Evolutionary conservation across 2,888 invertebrate species (phyloP).

Genomic region (Synergus laeviventris): DNA sequence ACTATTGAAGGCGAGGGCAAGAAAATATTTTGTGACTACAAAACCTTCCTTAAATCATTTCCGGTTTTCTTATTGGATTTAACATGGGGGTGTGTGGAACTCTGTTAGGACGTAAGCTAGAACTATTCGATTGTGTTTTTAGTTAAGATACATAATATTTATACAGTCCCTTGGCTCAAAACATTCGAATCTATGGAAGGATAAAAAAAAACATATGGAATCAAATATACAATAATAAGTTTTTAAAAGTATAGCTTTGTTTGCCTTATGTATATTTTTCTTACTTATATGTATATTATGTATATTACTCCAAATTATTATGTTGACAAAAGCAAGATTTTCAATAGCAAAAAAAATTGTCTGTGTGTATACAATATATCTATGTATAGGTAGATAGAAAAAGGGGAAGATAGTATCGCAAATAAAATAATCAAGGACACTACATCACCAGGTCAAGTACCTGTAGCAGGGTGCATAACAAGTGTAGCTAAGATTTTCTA

Average conservation of each 20-base stretch:
- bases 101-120: neutral
- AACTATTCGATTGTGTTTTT: neutral
- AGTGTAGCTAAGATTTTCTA: conserved; percentile 1
- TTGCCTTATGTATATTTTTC: too few species aligned
- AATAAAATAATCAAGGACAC: conserved; percentile 12
- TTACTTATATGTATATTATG: too few species aligned
- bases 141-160: conserved; percentile 18
- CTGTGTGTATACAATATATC: too few species aligned
- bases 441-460: conserved; percentile 23
- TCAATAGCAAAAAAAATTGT: too few species aligned
- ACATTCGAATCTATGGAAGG: neutral
- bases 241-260: too few species aligned
- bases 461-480: conserved; percentile 32
- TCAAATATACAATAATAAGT: neutral
- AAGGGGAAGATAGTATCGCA: neutral
- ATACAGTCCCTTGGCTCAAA: neutral
- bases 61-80: conserved; percentile 17
- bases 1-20: neutral
- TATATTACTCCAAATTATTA: too few species aligned
- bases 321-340: too few species aligned
- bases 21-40: conserved; percentile 25
- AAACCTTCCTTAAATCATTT: conserved; percentile 10
- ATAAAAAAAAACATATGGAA: neutral
- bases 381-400: neutral
- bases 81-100: neutral